phyloP scores from a whole-genome alignment of 2,113 vertebrate genomes.

The Suncus etruscus region DNA sequence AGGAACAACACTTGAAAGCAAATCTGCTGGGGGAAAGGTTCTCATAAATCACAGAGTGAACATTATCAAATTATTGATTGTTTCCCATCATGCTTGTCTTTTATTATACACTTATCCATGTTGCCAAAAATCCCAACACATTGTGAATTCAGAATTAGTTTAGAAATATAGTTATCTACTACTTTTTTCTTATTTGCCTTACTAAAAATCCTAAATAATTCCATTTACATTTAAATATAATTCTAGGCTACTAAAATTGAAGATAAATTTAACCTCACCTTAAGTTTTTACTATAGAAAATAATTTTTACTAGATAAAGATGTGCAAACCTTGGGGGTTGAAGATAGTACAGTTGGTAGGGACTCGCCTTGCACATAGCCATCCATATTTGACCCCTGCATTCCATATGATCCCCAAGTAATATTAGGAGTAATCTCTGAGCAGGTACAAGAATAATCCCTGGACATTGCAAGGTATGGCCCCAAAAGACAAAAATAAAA shows the following conservation, averaged over 20 bases:
- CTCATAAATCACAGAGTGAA: background rate
- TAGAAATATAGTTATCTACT: slow-evolving; percentile 5
- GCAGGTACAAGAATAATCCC: no score
- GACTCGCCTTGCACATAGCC: no score
- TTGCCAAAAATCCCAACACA: background rate
- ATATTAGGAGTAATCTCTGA: no score
- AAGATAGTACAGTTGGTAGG: no score
- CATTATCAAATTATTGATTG: background rate
- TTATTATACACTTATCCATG: background rate
- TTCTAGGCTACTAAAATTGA: background rate
- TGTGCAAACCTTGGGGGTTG: background rate
- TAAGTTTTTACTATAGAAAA: background rate
- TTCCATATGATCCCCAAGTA: no score
- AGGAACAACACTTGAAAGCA: background rate
- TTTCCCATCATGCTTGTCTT: background rate
- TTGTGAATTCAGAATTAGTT: background rate
- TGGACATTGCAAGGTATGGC: no score
- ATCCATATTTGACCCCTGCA: no score
- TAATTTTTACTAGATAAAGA: no score
- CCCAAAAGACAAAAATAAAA: no score
- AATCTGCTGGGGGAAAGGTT: background rate
- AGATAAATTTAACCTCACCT: background rate
- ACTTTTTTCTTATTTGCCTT: background rate
- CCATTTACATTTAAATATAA: background rate
- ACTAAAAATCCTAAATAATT: background rate